These are phyloP conservation scores for Caracal caracal DNA, from an alignment of 2,113 vertebrate species.

Conservation along the genomic window DNA sequence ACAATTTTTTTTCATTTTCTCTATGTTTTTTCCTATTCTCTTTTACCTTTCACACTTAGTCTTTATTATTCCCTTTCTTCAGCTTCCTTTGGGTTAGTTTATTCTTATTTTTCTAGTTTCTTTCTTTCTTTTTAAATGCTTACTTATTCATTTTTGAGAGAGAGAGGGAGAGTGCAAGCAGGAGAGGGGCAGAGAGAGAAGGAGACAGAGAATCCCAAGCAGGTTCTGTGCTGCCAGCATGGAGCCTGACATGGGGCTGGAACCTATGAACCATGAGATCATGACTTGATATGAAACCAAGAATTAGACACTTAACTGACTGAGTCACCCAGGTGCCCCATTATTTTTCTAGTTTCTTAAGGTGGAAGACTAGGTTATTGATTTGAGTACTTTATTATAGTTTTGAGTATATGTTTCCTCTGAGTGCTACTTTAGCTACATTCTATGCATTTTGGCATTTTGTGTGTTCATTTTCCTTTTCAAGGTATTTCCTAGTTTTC, in stretches of 20 bases:
- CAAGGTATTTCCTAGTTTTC: neutral
- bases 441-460: neutral
- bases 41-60: neutral
- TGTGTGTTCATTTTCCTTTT: neutral
- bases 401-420: neutral
- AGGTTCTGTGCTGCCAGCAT: no score
- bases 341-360: constrained; percentile 23
- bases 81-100: neutral
- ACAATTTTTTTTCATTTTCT: neutral
- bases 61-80: constrained; percentile 4
- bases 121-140: neutral
- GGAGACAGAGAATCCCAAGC: no score
- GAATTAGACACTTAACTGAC: no score
- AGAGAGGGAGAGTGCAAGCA: no score
- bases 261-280: no score
- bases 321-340: no score
- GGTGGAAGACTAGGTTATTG: neutral
- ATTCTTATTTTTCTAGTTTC: neutral
- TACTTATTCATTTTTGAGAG: no score
- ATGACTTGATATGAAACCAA: no score
- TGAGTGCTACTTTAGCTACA: neutral
- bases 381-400: neutral
- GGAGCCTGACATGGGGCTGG: no score
- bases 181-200: no score
- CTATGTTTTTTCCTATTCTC: neutral